Base-by-base conservation (phyloP, 1,140 invertebrate species). In the Carposina sasakii region DNA sequence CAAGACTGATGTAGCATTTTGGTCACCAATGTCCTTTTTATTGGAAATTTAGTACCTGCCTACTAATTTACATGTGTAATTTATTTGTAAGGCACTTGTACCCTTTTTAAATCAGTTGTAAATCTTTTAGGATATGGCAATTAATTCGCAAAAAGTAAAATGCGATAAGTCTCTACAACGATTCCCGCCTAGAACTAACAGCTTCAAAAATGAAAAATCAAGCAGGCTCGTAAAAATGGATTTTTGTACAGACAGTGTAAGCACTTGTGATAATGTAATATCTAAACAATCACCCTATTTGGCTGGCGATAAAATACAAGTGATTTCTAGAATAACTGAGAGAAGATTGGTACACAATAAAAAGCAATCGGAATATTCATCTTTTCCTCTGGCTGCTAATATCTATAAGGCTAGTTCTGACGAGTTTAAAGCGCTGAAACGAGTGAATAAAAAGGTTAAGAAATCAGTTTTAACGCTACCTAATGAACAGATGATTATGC, bases 371-470 rank as follows among this genome's bases (percentile, higher is more conserved):
- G 68, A 37, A 53, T 68, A 19, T 13, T 77, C 72, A 1, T 75
- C 76, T 6, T 72, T 67, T 58, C 68, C 74, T 12, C 54, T 74
- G 37, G 72, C 74, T 36, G 53, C 54, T 23, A 72, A 67, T 40
- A 54, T 82, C 17, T 77, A 77, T 47, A 79, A 71, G 66, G 63
- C 74, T 12, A 76, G 63, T 50, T 83, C 79, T 13, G 76, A 76
- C 52, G 75, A 83, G 31, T 67, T 76, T 34, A 76, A 68, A 42
- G 13, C 45, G 1, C 8, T 28, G 4, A 76, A 72, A 54, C 45
- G 47, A 43, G 54, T 17, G 24, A 57, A 23, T 22, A 75, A 73
- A 49, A 81, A 76, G 43, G 48, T 54, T 22, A 79, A 77, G 44
- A 75, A 76, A 52, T 77, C 72, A 3, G 71, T 79, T 9, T 54